Base-by-base conservation (phyloP, 2,888 invertebrate species). In the Napeogenes sylphis region DNA sequence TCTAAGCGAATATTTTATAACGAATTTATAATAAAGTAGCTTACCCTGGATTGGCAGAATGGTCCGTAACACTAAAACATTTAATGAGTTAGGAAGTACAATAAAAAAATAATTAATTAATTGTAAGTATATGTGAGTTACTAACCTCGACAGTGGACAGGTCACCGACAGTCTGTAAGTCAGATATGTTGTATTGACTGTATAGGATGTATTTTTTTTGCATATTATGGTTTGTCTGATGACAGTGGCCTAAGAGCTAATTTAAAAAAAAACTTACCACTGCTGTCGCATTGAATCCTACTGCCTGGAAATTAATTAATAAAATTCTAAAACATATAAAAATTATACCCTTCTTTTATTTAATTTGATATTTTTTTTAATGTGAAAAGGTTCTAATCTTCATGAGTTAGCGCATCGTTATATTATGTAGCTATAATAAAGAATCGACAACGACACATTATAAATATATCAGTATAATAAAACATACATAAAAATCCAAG, bases 251-350 rank as follows among this genome's bases (percentile, higher is more conserved):
- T 21, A 21, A 3, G 10, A 12, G 10, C 2, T 3, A 42, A 6
- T 3, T 42, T 4, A 42, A 3, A 12, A 42, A 10, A 10, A 10
- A 67, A 73, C 64, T 32, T 75, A 83, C 83, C 71, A 68, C 63
- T 51, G 83, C 79, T 10, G 76, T 74, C 12, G 79, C 67, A 65
- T 81, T 81, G 65, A 81, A 83, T 42, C 83, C 83, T 10, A 77
- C 65, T 45, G 80, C 78, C 83, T 83, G 70, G 42, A 75, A 73
- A 61, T 53, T 56, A 14, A 38, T 45, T 47, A 56, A 14, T 5
- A 35, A 35, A 5, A 35, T 6, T 5, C 35, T 5, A 5, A 35
- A 35, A 35, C 6, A 35, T 35, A 35, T 2, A 2, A 35, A 5
- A 35, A 35, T n/a, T 21, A 21, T 21, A 21, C 21, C 21, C 21